phyloP scores from a whole-genome alignment of 1,140 invertebrate genomes.

The Bicyclus anynana region DNA sequence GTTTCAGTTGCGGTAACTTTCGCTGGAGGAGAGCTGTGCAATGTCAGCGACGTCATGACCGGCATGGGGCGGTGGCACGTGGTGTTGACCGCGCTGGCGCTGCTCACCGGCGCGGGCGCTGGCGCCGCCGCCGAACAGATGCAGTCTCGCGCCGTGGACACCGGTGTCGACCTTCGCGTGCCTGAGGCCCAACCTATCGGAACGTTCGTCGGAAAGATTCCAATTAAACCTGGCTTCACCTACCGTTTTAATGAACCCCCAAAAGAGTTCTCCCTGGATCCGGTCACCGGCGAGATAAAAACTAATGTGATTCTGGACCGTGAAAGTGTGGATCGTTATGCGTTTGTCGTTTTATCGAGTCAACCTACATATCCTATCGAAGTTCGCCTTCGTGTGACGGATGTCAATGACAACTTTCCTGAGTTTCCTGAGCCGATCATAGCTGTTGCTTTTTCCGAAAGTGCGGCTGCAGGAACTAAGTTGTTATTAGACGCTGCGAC shows the following conservation, averaged over 20 bases:
- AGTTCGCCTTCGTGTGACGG: slow-evolving; percentile 89
- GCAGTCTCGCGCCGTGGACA: slow-evolving; percentile 92
- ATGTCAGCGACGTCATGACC: slow-evolving; percentile 66
- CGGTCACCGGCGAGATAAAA: slow-evolving; percentile 88
- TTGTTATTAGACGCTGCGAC: slow-evolving; percentile 91
- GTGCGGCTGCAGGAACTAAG: slow-evolving; percentile 90
- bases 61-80: slow-evolving; percentile 71
- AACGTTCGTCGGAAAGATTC: slow-evolving; percentile 90
- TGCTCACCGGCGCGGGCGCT: slow-evolving; percentile 53
- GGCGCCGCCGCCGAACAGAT: slow-evolving; percentile 80
- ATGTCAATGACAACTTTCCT: slow-evolving; percentile 94
- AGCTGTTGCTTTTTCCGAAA: slow-evolving; percentile 92
- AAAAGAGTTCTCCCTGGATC: slow-evolving; percentile 88
- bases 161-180: slow-evolving; percentile 89
- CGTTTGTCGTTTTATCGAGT: slow-evolving; percentile 92
- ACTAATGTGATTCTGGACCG: slow-evolving; percentile 90
- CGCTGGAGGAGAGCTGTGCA: slow-evolving; percentile 52
- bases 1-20: slow-evolving; percentile 41
- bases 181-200: slow-evolving; percentile 89
- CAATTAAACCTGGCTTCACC: slow-evolving; percentile 90
- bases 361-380: slow-evolving; percentile 96
- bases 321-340: slow-evolving; percentile 90
- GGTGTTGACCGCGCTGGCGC: slow-evolving; percentile 69
- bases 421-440: slow-evolving; percentile 93
- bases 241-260: slow-evolving; percentile 95